Conservation (phyloP, 1,140 invertebrate species). For the Brachionus angularis region DNA sequence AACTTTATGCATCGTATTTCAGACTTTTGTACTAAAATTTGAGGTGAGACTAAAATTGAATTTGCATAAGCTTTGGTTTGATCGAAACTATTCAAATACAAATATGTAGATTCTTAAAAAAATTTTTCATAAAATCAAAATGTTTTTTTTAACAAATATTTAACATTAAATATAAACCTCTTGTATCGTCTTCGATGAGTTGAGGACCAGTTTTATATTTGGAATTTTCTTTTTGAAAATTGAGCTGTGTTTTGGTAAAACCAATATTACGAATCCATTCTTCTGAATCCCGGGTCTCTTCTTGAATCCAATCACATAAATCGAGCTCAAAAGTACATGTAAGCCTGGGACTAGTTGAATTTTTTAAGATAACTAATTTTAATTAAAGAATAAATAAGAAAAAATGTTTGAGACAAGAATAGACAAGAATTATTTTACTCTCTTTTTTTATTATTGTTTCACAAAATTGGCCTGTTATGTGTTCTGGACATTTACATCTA, state of each 20-base stretch:
- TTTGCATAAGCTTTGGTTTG: conserved; percentile 35
- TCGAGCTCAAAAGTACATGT: conserved; percentile 29
- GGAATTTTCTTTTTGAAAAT: conserved; percentile 37
- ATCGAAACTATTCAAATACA: conserved; percentile 41
- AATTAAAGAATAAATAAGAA: too few species aligned
- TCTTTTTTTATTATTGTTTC: conserved; percentile 7
- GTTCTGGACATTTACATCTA: conserved; percentile 32
- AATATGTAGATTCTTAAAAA: conserved; percentile 26
- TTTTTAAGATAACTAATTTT: too few species aligned
- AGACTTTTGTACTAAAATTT: conserved; percentile 26
- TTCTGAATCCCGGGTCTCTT: conserved; percentile 23
- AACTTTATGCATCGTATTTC: conserved; percentile 24
- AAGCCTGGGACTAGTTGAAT: background rate
- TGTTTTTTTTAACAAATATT: background rate
- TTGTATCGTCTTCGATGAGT: background rate
- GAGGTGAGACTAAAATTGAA: conserved; percentile 28
- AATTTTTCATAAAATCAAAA: background rate
- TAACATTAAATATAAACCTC: background rate
- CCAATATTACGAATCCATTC: conserved; percentile 35
- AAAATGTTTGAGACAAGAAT: too few species aligned
- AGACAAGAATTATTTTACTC: too few species aligned
- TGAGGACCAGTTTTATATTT: conserved; percentile 38
- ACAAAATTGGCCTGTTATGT: conserved; percentile 32
- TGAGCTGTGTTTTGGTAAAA: conserved; percentile 14
- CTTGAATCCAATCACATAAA: conserved; percentile 29